Percentiles rank a stretch among this genome's conserved stretches.
Evolutionary conservation across 2,797 vertebrate genomes (phyloP).

Genomic region (Paratrypauchen microcephalus): DNA sequence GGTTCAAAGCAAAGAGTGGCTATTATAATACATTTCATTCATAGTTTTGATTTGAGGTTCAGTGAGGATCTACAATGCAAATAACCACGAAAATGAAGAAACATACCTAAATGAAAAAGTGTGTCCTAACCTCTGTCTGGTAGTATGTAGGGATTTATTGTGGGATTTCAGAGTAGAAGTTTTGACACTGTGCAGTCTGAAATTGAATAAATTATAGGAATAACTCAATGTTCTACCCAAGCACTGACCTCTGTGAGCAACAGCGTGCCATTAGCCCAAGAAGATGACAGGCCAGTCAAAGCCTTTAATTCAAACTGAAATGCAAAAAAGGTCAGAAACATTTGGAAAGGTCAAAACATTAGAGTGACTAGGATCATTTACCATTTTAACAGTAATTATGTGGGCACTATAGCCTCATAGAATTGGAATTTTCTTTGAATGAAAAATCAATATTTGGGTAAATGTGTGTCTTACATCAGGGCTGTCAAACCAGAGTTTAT

Average conservation of each 20-base stretch:
- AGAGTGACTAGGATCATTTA: not conserved
- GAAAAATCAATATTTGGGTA: not conserved
- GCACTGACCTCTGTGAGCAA: not conserved
- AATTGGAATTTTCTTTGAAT: not conserved
- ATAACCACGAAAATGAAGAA: no score
- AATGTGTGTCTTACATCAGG: not conserved
- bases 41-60: no score
- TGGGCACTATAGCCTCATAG: not conserved
- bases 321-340: not conserved
- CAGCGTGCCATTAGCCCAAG: not conserved
- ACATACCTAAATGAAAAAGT: no score
- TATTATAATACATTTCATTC: no score
- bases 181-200: not conserved
- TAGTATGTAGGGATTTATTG: not conserved
- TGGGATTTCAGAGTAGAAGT: not conserved
- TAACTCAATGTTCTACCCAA: not conserved
- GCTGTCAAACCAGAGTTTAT: not conserved
- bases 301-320: not conserved
- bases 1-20: no score
- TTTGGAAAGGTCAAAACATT: conserved; percentile 4
- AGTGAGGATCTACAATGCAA: no score
- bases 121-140: no score
- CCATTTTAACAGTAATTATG: not conserved
- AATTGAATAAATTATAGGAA: not conserved
- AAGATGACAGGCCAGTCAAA: not conserved